Conservation (phyloP, 2,113 vertebrate species). For the Trematocara marginatum region DNA sequence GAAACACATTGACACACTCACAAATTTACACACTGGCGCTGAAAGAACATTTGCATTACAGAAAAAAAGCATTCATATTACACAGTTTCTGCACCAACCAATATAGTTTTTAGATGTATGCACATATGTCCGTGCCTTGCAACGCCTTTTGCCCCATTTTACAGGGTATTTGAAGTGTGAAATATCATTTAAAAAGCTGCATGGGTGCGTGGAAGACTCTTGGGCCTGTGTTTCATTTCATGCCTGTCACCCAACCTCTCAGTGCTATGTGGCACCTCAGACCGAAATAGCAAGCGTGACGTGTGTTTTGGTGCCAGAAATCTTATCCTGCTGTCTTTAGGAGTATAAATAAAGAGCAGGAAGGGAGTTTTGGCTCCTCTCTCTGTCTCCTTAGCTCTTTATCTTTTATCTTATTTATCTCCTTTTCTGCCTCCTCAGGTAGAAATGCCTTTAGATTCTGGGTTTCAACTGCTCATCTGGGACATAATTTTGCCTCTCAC, state of each 20-base stretch:
- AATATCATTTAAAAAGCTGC: constrained; percentile 32
- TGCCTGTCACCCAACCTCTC: constrained; percentile 56
- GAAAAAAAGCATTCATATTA: not conserved
- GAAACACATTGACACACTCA: not conserved
- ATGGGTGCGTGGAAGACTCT: constrained; percentile 33
- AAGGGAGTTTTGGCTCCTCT: not conserved
- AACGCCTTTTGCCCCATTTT: not conserved
- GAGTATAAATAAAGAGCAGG: constrained; percentile 60
- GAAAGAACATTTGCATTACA: not conserved
- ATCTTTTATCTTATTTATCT: constrained; percentile 10
- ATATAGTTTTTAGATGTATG: not conserved
- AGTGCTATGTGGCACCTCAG: constrained; percentile 67
- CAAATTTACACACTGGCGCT: not conserved
- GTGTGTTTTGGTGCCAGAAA: constrained; percentile 78
- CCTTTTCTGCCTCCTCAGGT: not conserved
- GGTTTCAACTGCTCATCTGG: not conserved
- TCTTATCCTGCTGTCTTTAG: constrained; percentile 68
- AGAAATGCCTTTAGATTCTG: not conserved
- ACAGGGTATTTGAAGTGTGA: constrained; percentile 8
- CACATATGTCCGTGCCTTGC: not conserved
- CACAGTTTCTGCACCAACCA: not conserved
- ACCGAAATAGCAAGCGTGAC: constrained; percentile 71
- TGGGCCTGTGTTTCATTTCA: constrained; percentile 47
- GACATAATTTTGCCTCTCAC: not conserved
- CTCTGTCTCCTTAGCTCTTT: constrained; percentile 2